These are phyloP conservation scores for Chondrilla cf. caribensis DNA, from an alignment of 37 sponge, comb jelly and placozoan genomes.

Conservation along the genomic window DNA sequence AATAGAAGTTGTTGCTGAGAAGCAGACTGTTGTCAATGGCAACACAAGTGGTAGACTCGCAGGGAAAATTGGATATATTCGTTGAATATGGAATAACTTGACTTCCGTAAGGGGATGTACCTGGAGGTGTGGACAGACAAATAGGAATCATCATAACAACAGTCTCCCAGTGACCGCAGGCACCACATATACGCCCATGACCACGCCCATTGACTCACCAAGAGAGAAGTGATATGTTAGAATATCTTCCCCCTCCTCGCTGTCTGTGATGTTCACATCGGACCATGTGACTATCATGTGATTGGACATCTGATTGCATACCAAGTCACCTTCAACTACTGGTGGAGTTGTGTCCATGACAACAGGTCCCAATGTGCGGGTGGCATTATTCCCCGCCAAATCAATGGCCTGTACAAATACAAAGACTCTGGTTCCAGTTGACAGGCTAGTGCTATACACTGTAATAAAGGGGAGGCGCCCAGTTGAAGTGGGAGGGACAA, in stretches of 20 bases:
- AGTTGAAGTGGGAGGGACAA: conserved; percentile 19
- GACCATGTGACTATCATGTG: conserved; percentile 52
- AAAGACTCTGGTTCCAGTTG: conserved; percentile 31
- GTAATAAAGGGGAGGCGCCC: conserved; percentile 38
- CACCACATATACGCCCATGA: too few relatives aligned
- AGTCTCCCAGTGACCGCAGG: too few relatives aligned
- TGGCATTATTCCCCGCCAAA: conserved; percentile 18
- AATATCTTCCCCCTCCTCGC: conserved; percentile 17
- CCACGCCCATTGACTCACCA: conserved; percentile 44
- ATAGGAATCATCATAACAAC: not conserved
- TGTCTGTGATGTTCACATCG: conserved; percentile 28
- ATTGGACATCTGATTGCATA: not conserved
- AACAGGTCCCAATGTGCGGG: conserved; percentile 57
- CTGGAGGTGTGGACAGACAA: conserved; percentile 12
- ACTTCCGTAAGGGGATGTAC: conserved; percentile 28
- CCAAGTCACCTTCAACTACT: conserved; percentile 38
- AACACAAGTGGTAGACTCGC: conserved; percentile 40
- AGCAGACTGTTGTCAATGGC: conserved; percentile 32
- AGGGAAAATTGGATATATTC: not conserved
- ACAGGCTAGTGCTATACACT: not conserved
- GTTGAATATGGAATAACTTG: conserved; percentile 24
- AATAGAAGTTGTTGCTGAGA: conserved; percentile 30
- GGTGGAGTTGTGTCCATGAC: conserved; percentile 71
- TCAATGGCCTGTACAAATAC: conserved; percentile 44
- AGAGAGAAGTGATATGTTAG: conserved; percentile 38